Conservation (phyloP, 2,888 invertebrate species). For the Drosophila lacicola region DNA sequence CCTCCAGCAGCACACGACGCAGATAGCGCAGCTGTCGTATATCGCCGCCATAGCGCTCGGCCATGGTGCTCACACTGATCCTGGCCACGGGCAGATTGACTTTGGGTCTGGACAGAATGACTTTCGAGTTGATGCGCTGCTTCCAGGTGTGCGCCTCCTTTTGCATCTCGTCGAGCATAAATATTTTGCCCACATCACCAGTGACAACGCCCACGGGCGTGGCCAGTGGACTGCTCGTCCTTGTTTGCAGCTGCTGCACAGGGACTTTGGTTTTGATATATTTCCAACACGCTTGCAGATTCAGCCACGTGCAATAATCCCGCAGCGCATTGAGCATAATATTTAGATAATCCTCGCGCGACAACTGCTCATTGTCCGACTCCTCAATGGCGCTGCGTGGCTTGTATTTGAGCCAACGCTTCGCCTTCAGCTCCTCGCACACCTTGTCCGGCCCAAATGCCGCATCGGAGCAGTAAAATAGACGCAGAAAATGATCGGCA, state of each 20-base stretch:
- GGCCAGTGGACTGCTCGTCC: conserved; percentile 55
- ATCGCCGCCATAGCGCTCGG: conserved; percentile 48
- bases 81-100: conserved; percentile 71
- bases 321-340: conserved; percentile 75
- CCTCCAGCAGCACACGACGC: conserved; percentile 42
- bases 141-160: conserved; percentile 64
- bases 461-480: conserved; percentile 69
- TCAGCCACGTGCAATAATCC: conserved; percentile 78
- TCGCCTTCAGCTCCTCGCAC: conserved; percentile 71
- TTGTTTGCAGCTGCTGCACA: conserved; percentile 56
- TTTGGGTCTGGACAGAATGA: conserved; percentile 63
- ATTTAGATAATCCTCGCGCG: conserved; percentile 78
- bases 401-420: conserved; percentile 79
- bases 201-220: conserved; percentile 58
- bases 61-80: conserved; percentile 47
- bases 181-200: conserved; percentile 54
- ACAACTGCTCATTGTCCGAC: conserved; percentile 54
- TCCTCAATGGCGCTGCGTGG: conserved; percentile 50
- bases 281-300: conserved; percentile 67
- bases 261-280: conserved; percentile 57
- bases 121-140: conserved; percentile 62
- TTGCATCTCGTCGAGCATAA: conserved; percentile 62
- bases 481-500: conserved; percentile 78
- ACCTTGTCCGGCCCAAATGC: conserved; percentile 78
- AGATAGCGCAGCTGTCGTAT: conserved; percentile 54